Evolutionary conservation across 2,888 invertebrate species (phyloP).

Genomic region (Mythimna pallens): DNA sequence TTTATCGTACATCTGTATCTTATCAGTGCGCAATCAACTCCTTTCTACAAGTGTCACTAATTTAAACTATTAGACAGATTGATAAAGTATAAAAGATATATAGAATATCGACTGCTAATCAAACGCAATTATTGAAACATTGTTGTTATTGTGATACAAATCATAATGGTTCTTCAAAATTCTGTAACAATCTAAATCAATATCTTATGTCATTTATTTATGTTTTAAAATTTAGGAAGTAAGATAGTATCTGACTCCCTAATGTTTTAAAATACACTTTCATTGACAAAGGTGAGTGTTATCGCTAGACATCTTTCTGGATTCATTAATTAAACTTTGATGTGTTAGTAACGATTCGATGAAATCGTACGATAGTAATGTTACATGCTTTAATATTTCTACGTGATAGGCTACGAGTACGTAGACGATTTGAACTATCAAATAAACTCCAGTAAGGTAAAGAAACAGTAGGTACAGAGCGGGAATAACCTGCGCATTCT

Average conservation of each 20-base stretch:
- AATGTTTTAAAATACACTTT: slow-evolving; percentile 23
- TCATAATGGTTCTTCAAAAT: slow-evolving; percentile 24
- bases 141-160: slow-evolving; percentile 24
- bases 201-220: slow-evolving; percentile 38
- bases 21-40: slow-evolving; percentile 53
- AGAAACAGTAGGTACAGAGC: not conserved
- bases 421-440: not conserved
- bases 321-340: slow-evolving; percentile 41
- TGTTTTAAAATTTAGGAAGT: slow-evolving; percentile 31
- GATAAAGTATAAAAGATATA: slow-evolving; percentile 20
- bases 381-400: slow-evolving; percentile 13
- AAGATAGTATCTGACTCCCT: slow-evolving; percentile 6
- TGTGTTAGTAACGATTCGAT: not conserved
- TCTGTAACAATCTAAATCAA: slow-evolving; percentile 28
- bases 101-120: slow-evolving; percentile 19
- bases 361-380: not conserved
- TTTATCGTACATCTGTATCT: slow-evolving; percentile 57
- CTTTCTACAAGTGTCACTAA: slow-evolving; percentile 32
- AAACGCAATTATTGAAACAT: slow-evolving; percentile 10
- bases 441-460: slow-evolving; percentile 28
- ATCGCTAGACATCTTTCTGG: not conserved
- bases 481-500: slow-evolving; percentile 4
- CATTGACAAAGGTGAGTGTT: slow-evolving; percentile 32
- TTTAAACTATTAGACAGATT: slow-evolving; percentile 46
- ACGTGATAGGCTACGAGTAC: slow-evolving; percentile 4